Evolutionary conservation across 2,797 vertebrate genomes (phyloP).

Genomic region (Tapera naevia): DNA sequence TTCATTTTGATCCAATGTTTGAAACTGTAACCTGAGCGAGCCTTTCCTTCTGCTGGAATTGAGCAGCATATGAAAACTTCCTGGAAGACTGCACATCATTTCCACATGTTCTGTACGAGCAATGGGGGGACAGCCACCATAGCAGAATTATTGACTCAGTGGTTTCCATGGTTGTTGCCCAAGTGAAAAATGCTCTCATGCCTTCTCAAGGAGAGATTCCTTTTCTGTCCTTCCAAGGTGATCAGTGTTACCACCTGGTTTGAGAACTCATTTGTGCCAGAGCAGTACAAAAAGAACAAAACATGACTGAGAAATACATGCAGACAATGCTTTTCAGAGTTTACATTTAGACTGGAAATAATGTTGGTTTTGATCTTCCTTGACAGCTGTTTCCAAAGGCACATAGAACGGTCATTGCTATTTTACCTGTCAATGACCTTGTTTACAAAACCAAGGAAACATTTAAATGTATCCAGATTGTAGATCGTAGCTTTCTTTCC

Average conservation of each 20-base stretch:
- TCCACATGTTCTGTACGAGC: neutral
- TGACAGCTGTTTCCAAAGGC: neutral
- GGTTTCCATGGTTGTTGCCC: neutral
- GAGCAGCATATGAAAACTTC: neutral
- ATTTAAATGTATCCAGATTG: neutral
- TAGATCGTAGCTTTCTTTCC: neutral
- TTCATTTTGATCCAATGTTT: neutral
- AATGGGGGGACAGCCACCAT: neutral
- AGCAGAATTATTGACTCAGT: neutral
- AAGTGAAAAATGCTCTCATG: neutral
- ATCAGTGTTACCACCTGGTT: neutral
- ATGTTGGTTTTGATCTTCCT: neutral
- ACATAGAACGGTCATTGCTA: neutral
- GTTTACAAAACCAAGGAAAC: neutral
- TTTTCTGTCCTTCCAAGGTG: neutral
- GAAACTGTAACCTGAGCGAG: neutral
- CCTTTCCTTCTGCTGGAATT: neutral
- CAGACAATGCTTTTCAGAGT: neutral
- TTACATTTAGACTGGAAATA: neutral
- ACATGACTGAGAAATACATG: neutral
- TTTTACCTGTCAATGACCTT: neutral
- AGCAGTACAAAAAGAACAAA: neutral
- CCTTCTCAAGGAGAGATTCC: neutral
- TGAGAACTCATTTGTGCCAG: neutral
- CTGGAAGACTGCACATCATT: neutral